Conservation (phyloP, 2,888 invertebrate genomes). For the Lathronympha strigana region DNA sequence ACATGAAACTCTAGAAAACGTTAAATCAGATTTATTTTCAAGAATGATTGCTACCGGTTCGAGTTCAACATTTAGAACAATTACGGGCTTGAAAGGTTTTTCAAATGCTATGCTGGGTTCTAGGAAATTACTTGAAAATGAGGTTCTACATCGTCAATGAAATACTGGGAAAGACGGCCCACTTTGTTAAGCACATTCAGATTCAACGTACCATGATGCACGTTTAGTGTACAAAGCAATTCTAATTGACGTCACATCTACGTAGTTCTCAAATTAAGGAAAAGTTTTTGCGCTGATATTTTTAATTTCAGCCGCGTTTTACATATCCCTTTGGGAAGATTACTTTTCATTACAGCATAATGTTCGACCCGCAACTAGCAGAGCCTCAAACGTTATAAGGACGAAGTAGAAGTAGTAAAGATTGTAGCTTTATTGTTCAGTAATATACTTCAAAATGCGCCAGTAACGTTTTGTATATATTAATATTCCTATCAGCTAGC, state of each 20-base stretch:
- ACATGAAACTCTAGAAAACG: neutral
- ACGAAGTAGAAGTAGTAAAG: too few species aligned
- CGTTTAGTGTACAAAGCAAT: neutral
- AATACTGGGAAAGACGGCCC: neutral
- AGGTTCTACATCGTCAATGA: slow-evolving; percentile 1
- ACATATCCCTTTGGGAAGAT: neutral
- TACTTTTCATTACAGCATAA: neutral
- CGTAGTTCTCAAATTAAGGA: too few species aligned
- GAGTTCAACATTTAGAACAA: neutral
- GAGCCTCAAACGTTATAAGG: neutral
- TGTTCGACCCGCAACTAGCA: neutral
- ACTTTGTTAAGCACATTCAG: slow-evolving; percentile 1
- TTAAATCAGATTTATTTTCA: neutral
- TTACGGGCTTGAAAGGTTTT: slow-evolving; percentile 1
- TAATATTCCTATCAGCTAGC: too few species aligned
- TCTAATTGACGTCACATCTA: too few species aligned
- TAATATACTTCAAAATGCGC: too few species aligned
- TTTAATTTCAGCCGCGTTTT: too few species aligned
- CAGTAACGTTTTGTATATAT: too few species aligned
- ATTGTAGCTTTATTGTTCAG: too few species aligned
- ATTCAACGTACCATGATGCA: neutral
- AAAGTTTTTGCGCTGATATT: too few species aligned
- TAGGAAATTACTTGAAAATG: neutral
- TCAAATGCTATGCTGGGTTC: neutral
- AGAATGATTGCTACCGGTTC: neutral